A percentile compares a stretch with the other conserved stretches of the same genome.
Evolutionary conservation across 2,888 invertebrate species (phyloP).

Genomic region (Dendrolimus houi): DNA sequence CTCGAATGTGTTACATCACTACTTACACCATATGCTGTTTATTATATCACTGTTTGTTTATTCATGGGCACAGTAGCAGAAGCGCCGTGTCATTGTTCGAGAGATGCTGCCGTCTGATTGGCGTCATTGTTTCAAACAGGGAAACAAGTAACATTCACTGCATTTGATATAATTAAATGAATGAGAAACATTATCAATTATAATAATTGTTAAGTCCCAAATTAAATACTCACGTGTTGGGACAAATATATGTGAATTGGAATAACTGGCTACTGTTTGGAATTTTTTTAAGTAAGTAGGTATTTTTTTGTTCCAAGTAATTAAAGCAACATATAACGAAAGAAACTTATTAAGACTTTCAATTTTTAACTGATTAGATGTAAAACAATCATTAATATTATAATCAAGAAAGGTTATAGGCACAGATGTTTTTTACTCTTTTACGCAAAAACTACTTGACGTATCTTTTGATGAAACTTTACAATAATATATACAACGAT

Average conservation of each 20-base stretch:
- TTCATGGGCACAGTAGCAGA: slow-evolving; percentile 38
- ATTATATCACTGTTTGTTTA: slow-evolving; percentile 1
- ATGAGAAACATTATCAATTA: slow-evolving; percentile 68
- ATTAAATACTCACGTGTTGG: background rate
- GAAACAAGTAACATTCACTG: slow-evolving; percentile 65
- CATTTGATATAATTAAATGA: slow-evolving; percentile 70
- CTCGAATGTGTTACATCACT: background rate
- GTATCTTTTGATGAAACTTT: no score
- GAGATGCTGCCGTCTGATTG: slow-evolving; percentile 61
- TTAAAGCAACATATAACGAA: no score
- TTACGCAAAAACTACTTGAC: no score
- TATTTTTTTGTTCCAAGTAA: no score
- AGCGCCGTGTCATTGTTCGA: slow-evolving; percentile 64
- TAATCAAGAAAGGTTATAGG: no score
- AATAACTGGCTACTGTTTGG: slow-evolving; percentile 2
- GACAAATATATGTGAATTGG: slow-evolving; percentile 4
- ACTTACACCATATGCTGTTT: background rate
- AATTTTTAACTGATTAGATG: no score
- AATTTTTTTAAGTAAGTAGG: no score
- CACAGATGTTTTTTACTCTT: no score
- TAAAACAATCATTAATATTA: no score
- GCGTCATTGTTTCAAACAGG: slow-evolving; percentile 69
- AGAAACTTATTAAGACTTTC: no score
- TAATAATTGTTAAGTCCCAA: slow-evolving; percentile 32
- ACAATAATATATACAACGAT: no score